Base-by-base conservation (phyloP, 2,113 vertebrate species). In the Cyprinodon tularosa region DNA sequence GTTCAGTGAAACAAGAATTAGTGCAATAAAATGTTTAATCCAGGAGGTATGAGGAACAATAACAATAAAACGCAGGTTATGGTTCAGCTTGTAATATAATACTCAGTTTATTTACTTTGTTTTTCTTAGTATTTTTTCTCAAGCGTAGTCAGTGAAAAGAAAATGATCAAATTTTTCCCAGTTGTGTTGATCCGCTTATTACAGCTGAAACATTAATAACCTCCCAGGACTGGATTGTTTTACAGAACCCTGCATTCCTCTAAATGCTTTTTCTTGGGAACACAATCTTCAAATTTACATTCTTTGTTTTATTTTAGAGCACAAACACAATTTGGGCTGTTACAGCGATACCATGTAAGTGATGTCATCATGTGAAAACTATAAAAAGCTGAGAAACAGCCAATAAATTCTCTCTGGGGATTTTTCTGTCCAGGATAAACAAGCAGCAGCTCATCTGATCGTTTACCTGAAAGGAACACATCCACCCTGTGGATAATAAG, bases 231-330 rank as follows among this genome's bases (percentile, higher is more conserved):
- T 38, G 70, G 82, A 83, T 88, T 88, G 74, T 89, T 87, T 84
- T 74, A 68, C 40, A 62, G 68, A 84, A 78, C 65, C 50, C 17
- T 0, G 2, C 20, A 17, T 53, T 20, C 50, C 72, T 38, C 60
- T 45, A 61, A 71, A 69, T 77, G 85, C 68, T 86, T 88, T 77
- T 81, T 87, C 86, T 84, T 61, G n/a, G 83, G 76, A 90, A 91
- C 79, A 63, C 65, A 68, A 89, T 82, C 81, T 83, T 78, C 74
- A 37, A 36, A 77, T 86, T 87, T 72, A 80, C 77, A 84, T 86
- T 91, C 81, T 81, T 74, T 48, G 66, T 53, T 4, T 61, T 66
- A 13, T 76, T 76, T 76, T 66, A 68, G 66, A 68, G 60, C 68
- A 62, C 62, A 64, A 36, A 60, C 62, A 69, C 47, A n/a, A 5